Evolutionary conservation across 2,113 vertebrate species (phyloP), one percentile per base, ranked within the genome.

Genomic region (Oxygymnocypris stewartii): DNA sequence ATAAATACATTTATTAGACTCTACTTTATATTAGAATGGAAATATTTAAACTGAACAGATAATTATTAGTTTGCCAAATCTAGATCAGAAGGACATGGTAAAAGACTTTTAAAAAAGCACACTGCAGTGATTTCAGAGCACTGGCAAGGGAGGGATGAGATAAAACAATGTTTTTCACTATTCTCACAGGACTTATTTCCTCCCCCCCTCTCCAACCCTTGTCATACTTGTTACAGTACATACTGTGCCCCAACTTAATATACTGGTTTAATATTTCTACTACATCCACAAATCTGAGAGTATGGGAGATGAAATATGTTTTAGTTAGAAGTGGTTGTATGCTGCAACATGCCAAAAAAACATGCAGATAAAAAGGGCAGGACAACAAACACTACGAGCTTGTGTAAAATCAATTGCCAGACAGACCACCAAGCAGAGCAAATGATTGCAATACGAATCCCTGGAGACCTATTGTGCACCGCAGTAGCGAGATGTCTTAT

Each of bases 361-460:
- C 7, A 51, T 79, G n/a, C 11, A 74, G 87, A 77, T 49, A 73
- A 82, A 79, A 28, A 37, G 79, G 83, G 28, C 76, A 47, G 6
- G 59, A 71, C 11, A 69, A 42, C 47, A 69, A 54, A 44, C 2
- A 82, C 37, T 47, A 88, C 67, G 42, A 88, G 51, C n/a, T 25
- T 8, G 73, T 78, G 54, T 71, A 63, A 51, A 23, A 59, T 59
- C 78, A 87, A 87, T 89, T 61, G 20, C 67, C 25, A 85, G 69
- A 85, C 80, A 86, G 61, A 54, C 47, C 82, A 73, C 81, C 69
- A 81, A 76, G 79, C 47, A 84, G 37, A 88, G 85, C n/a, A 49
- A 47, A 86, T 77, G 76, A 88, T 75, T 83, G 85, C 84, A 80
- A 79, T 67, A 28, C 10, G 16, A 71, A 82, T 75, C 78, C 25